Percentiles rank a stretch among this genome's conserved stretches.
Evolutionary conservation across 2,113 vertebrate genomes (phyloP).

Genomic region (Rhizomys pruinosus): DNA sequence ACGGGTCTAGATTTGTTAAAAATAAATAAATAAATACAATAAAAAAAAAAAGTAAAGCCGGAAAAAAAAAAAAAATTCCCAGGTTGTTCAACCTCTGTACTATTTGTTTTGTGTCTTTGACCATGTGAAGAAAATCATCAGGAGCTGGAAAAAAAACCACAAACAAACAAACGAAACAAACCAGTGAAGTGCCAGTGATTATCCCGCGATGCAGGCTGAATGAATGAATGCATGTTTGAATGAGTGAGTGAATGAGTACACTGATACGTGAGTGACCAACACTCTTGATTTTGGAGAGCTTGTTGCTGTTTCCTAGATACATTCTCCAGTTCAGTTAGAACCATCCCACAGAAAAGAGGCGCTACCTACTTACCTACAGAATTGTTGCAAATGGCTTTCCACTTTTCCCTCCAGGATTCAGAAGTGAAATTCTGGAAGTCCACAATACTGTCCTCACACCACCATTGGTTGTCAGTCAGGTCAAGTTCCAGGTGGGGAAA

Average conservation of each 20-base stretch:
- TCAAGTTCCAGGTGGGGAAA: constrained; percentile 84
- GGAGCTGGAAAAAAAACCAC: not conserved
- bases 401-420: constrained; percentile 81
- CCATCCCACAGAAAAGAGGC: constrained; percentile 84
- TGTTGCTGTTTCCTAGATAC: constrained; percentile 78
- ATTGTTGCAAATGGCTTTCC: constrained; percentile 83
- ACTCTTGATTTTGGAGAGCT: constrained; percentile 74
- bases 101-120: constrained; percentile 37
- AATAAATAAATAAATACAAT: too few relatives aligned
- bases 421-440: constrained; percentile 84
- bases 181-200: not conserved
- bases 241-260: too few relatives aligned
- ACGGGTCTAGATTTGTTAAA: too few relatives aligned
- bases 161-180: too few relatives aligned
- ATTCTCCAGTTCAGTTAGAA: constrained; percentile 82
- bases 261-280: too few relatives aligned
- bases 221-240: too few relatives aligned
- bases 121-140: not conserved
- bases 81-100: too few relatives aligned
- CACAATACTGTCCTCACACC: constrained; percentile 84
- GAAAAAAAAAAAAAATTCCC: too few relatives aligned
- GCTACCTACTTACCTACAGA: constrained; percentile 77
- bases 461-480: constrained; percentile 86
- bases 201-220: constrained; percentile 16
- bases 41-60: too few relatives aligned